These are phyloP conservation scores for Pomatorhinus ruficollis DNA, from an alignment of 2,113 vertebrate species.

Conservation along the genomic window DNA sequence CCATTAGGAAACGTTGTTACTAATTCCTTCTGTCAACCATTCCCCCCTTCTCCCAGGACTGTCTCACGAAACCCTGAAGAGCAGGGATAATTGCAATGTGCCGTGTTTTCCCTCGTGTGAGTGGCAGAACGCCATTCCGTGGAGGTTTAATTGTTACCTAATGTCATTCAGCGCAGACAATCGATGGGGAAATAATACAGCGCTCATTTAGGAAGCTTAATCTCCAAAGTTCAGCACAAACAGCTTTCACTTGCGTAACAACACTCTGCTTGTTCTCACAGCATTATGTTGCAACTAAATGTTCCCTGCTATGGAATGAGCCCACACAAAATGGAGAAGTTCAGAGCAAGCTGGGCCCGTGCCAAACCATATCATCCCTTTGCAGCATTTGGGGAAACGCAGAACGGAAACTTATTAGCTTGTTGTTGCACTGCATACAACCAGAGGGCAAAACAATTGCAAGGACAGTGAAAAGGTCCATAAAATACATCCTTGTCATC, in stretches of 20 bases:
- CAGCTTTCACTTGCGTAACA: conserved; percentile 64
- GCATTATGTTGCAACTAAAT: conserved; percentile 61
- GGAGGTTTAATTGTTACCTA: conserved; percentile 56
- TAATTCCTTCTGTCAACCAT: not conserved
- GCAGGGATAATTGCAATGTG: not conserved
- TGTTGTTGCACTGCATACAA: not conserved
- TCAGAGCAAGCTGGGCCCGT: conserved; percentile 14
- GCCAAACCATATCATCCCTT: conserved; percentile 66
- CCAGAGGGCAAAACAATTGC: not conserved
- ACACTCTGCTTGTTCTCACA: conserved; percentile 54
- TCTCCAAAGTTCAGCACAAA: conserved; percentile 66
- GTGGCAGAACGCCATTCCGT: not conserved
- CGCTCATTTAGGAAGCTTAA: conserved; percentile 70
- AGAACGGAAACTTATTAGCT: conserved; percentile 43
- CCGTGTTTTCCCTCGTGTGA: conserved; percentile 9
- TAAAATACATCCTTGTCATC: not conserved
- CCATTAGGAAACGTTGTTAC: not conserved
- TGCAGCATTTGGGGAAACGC: conserved; percentile 57
- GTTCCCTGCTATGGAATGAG: conserved; percentile 67
- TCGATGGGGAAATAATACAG: conserved; percentile 64
- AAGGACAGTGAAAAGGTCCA: conserved; percentile 48
- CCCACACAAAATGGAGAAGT: conserved; percentile 68
- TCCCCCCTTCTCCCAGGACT: not conserved
- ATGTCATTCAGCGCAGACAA: conserved; percentile 53
- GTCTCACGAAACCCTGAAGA: not conserved